Conservation (phyloP, 35 echinoderm and acorn worm genomes). For the Ptychodera flava region DNA sequence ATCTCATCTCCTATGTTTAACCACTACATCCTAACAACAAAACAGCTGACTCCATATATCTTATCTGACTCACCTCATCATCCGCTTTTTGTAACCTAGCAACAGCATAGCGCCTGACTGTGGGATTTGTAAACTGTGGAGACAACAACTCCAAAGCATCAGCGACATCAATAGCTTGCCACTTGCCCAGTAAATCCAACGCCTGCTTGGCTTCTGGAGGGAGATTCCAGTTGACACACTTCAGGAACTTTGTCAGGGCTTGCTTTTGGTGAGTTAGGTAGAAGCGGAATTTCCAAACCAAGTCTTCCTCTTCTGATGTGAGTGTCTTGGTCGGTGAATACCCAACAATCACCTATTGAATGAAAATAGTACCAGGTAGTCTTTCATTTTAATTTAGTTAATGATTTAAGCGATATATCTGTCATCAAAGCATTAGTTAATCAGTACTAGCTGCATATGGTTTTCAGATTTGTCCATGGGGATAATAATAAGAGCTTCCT, state of each 20-base stretch:
- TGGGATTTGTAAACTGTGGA: constrained; percentile 79
- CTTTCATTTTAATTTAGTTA: too few species aligned
- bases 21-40: too few species aligned
- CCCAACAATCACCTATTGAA: constrained; percentile 69
- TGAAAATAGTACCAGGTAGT: too few species aligned
- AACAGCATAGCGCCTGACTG: constrained; percentile 85
- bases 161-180: constrained; percentile 87
- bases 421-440: too few species aligned
- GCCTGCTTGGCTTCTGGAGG: constrained; percentile 91
- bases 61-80: constrained; percentile 85
- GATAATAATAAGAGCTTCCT: too few species aligned
- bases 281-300: constrained; percentile 90
- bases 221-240: constrained; percentile 93
- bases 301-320: constrained; percentile 75
- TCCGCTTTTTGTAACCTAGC: constrained; percentile 73
- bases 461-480: too few species aligned
- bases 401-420: too few species aligned
- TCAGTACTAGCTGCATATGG: too few species aligned
- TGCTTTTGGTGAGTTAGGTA: constrained; percentile 93
- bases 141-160: constrained; percentile 91
- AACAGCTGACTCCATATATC: too few species aligned
- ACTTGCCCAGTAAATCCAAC: constrained; percentile 65
- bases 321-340: constrained; percentile 72
- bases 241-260: constrained; percentile 94
- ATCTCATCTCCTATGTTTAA: too few species aligned